Base-by-base conservation (phyloP, 2,888 invertebrate species). In the Leptopterna dolabrata region DNA sequence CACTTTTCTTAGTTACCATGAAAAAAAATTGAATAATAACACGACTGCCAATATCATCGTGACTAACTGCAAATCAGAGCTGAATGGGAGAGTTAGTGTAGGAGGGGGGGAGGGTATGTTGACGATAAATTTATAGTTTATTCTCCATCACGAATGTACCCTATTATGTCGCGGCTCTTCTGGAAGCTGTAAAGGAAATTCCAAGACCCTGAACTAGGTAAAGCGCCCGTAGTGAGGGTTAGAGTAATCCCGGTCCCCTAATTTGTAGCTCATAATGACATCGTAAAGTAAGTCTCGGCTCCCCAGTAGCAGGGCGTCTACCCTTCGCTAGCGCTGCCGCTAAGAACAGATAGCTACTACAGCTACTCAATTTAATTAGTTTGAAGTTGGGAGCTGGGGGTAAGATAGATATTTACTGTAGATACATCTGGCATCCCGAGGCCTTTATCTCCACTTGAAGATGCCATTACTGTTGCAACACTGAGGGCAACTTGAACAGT, bases 221-320 rank as follows among this genome's bases (percentile, higher is more conserved):
- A 78, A 78, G 78, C 14, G 78, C 45, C 27, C 24, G 14, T 27
- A 19, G 78, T 24, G 24, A 24, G 27, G 27, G 78, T 45, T 78
- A 63, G 73, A 41, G 81, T 81, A 81, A 81, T 81, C 51, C 81
- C 19, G 73, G 36, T 30, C 51, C 51, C 81, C 81, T 81, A 81
- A 81, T 81, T 81, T 30, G 81, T 81, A 47, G 30, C 78, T 51
- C 51, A 45, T 81, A 81, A 81, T 81, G 81, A 81, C 81, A 81
- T 47, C 78, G 78, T 78, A 78, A 78, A 78, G 43, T 78, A 78
- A 45, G 45, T 45, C 78, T 45, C 27, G n/a, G 36, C 41, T 73
- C 73, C 13, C 73, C 36, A 29, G 73, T 36, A 73, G 73, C 73
- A n/a, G 36, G n/a, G 29, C 70, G 29, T 29, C 36, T n/a, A 11